Base-by-base conservation (phyloP, 37 sponge, comb jelly and placozoan genomes). In the Chondrilla cf. caribensis region DNA sequence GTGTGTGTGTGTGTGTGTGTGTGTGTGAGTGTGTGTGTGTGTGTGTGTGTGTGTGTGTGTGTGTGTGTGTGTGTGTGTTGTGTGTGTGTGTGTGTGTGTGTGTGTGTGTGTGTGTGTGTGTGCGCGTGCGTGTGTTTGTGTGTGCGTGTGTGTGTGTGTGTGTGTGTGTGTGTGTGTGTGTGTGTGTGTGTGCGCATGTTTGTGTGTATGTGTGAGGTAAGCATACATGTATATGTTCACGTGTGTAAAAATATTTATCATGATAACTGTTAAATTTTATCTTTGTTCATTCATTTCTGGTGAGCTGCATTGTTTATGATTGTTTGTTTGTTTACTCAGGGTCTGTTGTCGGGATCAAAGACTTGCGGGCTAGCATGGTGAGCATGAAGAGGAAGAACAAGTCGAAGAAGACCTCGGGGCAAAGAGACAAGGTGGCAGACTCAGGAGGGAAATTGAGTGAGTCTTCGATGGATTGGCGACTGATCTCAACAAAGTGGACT, bases 261-360 rank as follows among this genome's bases (percentile, higher is more conserved):
- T n/a, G n/a, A n/a, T n/a, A n/a, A n/a, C n/a, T n/a, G n/a, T n/a
- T n/a, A n/a, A n/a, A n/a, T n/a, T n/a, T n/a, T n/a, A n/a, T n/a
- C n/a, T n/a, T n/a, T n/a, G n/a, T n/a, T n/a, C n/a, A n/a, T n/a
- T n/a, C n/a, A n/a, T n/a, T n/a, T n/a, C n/a, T n/a, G n/a, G n/a
- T n/a, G n/a, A n/a, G n/a, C n/a, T n/a, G n/a, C n/a, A n/a, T n/a
- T 47, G 51, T 47, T 6, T 47, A 11, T 47, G 51, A 14, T 6
- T 47, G 51, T 47, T 6, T 47, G 51, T 47, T 6, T 47, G 51
- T 47, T 47, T 6, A 29, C 15, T 22, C 64, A 73, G 76, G 76
- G 2, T 38, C 76, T 38, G 41, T 73, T 43, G 76, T 37, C 18
- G 76, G 76, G n/a, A 42, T 73, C 1, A 73, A 73, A 37, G 76